Percentiles rank a stretch among this genome's conserved stretches.
These are phyloP conservation scores for Mylabris phalerata DNA, from an alignment of 1,140 invertebrate genomes.

Conservation along the genomic window DNA sequence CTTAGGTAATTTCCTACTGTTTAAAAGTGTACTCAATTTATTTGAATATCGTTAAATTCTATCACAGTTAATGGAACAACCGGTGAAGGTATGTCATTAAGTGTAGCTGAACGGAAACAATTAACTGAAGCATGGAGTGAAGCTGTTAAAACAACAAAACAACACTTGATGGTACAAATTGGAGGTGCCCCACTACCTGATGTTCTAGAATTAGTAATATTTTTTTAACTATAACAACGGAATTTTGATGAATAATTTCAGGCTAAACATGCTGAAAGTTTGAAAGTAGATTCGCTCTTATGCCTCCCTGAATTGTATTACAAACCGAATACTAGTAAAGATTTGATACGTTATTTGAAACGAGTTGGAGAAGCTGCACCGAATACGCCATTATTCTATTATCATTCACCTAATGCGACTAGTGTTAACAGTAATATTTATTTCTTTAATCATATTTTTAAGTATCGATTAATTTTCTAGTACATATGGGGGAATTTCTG, in stretches of 20 bases:
- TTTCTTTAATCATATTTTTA: neutral
- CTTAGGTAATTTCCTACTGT: conserved; percentile 48
- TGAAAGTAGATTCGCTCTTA: conserved; percentile 64
- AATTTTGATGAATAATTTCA: conserved; percentile 37
- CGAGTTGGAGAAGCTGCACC: conserved; percentile 62
- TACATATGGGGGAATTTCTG: conserved; percentile 66
- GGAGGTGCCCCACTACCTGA: conserved; percentile 66
- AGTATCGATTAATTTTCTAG: conserved; percentile 43
- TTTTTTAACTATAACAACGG: neutral
- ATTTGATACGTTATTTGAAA: conserved; percentile 64
- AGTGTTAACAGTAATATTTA: conserved; percentile 56
- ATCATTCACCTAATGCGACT: conserved; percentile 68
- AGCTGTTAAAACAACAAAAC: conserved; percentile 47
- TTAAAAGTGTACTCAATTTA: neutral
- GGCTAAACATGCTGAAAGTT: conserved; percentile 65
- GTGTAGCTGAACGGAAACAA: conserved; percentile 60
- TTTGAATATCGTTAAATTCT: conserved; percentile 4
- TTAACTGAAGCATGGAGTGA: conserved; percentile 62
- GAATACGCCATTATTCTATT: conserved; percentile 73
- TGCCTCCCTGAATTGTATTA: conserved; percentile 73
- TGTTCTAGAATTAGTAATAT: conserved; percentile 60
- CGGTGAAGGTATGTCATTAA: conserved; percentile 69
- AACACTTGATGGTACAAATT: conserved; percentile 70
- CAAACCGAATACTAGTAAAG: conserved; percentile 56
- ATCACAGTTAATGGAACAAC: conserved; percentile 67